phyloP scores from a whole-genome alignment of 37 sponge, comb jelly and placozoan species.

The Chondrilla cf. caribensis region DNA sequence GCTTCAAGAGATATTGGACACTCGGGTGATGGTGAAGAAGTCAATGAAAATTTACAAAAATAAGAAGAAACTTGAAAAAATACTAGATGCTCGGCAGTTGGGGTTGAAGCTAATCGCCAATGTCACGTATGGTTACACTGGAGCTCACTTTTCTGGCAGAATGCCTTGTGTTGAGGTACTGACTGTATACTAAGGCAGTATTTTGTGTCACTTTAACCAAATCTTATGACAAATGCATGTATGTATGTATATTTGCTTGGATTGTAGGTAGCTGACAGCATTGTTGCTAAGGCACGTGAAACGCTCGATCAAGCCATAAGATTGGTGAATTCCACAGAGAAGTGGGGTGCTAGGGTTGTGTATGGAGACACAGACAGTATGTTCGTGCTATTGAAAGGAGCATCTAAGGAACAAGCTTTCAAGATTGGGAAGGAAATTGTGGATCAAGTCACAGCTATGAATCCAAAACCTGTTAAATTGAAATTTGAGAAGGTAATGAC shows the following conservation, averaged over 20 bases:
- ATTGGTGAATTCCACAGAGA: constrained; percentile 69
- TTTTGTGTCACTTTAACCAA: too few species aligned
- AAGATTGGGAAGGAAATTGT: constrained; percentile 80
- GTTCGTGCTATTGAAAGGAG: constrained; percentile 84
- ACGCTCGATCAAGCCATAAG: constrained; percentile 90
- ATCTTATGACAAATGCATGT: too few species aligned
- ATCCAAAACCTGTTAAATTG: constrained; percentile 90
- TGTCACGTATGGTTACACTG: constrained; percentile 98
- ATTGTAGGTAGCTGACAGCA: constrained; percentile 79
- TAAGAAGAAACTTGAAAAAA: constrained; percentile 64
- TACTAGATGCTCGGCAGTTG: constrained; percentile 88
- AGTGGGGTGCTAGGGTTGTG: constrained; percentile 87
- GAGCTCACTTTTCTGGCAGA: constrained; percentile 92
- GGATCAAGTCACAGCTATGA: constrained; percentile 68
- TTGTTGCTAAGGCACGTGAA: constrained; percentile 89
- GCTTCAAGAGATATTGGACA: constrained; percentile 91
- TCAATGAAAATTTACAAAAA: constrained; percentile 83
- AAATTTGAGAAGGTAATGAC: constrained; percentile 90
- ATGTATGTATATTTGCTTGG: constrained; percentile 1
- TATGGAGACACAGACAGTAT: constrained; percentile 98
- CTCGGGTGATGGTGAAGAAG: constrained; percentile 94
- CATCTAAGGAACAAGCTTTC: constrained; percentile 80
- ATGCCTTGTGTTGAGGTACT: constrained; percentile 96
- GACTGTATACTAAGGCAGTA: too few species aligned
- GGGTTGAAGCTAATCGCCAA: constrained; percentile 94